Conservation (phyloP, 2,888 invertebrate species). For the Oasisia sp. region DNA sequence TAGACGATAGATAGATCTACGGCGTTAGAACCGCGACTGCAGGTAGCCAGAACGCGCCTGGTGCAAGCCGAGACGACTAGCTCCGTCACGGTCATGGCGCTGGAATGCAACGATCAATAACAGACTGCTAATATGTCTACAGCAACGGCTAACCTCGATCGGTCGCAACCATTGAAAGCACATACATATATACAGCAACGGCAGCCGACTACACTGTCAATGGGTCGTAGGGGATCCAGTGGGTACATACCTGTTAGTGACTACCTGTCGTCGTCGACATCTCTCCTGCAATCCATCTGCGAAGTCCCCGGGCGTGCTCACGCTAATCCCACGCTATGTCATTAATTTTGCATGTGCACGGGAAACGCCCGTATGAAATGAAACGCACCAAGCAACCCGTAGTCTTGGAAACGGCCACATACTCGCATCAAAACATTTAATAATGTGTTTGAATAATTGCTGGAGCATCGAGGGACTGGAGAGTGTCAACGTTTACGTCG, state of each 20-base stretch:
- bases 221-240: background rate
- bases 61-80: background rate
- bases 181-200: background rate
- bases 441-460: background rate
- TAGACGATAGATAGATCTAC: background rate
- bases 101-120: background rate
- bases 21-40: background rate
- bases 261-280: background rate
- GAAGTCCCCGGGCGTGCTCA: background rate
- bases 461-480: background rate
- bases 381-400: slow-evolving; percentile 10
- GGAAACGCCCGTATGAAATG: background rate
- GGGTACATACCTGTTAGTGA: background rate
- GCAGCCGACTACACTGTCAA: background rate
- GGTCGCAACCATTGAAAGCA: background rate
- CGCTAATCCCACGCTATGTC: background rate
- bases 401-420: background rate
- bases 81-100: background rate
- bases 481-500: background rate
- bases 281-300: background rate
- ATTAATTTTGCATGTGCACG: background rate
- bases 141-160: background rate
- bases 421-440: background rate
- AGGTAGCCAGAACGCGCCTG: background rate
- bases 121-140: background rate